phyloP scores from a whole-genome alignment of 1,140 invertebrate genomes.

The Cydia splendana region DNA sequence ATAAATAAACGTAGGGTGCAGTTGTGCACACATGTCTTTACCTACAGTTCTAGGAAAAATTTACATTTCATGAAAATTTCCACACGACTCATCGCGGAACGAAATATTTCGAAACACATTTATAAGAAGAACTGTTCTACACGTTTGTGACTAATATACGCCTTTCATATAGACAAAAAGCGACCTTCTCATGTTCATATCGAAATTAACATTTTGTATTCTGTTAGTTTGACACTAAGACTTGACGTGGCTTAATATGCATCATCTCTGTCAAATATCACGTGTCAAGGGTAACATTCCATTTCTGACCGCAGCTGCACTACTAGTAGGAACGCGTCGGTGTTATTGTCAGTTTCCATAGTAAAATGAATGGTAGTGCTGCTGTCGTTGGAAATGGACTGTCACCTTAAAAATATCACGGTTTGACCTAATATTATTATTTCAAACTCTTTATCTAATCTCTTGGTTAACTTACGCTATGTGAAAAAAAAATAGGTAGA shows the following conservation, averaged over 20 bases:
- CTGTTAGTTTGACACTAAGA: background rate
- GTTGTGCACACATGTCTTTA: slow-evolving; percentile 2
- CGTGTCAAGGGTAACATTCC: too few relatives aligned
- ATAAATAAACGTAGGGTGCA: background rate
- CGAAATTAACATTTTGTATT: background rate
- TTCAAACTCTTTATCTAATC: too few relatives aligned
- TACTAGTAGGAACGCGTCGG: too few relatives aligned
- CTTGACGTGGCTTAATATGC: background rate
- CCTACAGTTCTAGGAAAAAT: background rate
- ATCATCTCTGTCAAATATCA: background rate
- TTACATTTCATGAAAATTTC: slow-evolving; percentile 5
- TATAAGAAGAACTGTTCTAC: background rate
- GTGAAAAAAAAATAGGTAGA: too few relatives aligned
- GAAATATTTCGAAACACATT: slow-evolving; percentile 9
- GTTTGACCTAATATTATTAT: too few relatives aligned
- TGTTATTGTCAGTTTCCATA: too few relatives aligned
- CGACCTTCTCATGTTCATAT: slow-evolving; percentile 17
- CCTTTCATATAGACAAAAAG: slow-evolving; percentile 8
- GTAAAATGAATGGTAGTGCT: too few relatives aligned
- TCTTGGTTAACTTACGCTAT: too few relatives aligned
- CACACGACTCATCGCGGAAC: slow-evolving; percentile 15
- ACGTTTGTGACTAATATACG: slow-evolving; percentile 11
- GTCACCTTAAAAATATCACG: too few relatives aligned
- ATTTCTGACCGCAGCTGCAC: too few relatives aligned
- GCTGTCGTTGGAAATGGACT: too few relatives aligned